Percentiles rank a stretch among this genome's conserved stretches.
phyloP scores from a whole-genome alignment of 2,797 vertebrate genomes.

The Cercopithecus diana region DNA sequence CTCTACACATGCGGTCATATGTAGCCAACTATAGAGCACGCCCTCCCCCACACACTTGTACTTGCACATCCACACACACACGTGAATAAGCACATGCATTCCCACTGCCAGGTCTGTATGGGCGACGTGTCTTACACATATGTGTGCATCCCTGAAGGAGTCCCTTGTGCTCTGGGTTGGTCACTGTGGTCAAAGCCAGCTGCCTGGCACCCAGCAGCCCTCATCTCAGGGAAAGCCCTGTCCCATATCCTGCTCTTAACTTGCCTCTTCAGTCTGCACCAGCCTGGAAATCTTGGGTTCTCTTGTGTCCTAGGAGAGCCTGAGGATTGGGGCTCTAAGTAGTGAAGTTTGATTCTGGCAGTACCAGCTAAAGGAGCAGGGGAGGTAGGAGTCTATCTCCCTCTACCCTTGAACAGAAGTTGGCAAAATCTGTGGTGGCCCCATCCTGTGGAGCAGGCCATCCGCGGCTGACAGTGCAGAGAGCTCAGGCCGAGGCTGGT shows the following conservation, averaged over 20 bases:
- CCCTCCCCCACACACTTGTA: neutral
- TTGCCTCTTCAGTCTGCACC: neutral
- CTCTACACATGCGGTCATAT: neutral
- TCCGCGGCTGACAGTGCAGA: neutral
- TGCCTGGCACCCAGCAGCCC: neutral
- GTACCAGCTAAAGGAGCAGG: neutral
- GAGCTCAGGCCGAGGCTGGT: neutral
- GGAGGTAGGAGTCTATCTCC: neutral
- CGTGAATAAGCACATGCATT: neutral
- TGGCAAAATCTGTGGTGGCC: neutral
- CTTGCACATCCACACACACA: neutral
- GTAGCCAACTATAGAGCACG: neutral
- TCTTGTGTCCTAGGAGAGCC: neutral
- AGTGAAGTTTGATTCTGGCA: neutral
- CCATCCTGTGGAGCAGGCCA: neutral
- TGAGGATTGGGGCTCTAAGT: neutral
- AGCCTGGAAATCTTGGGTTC: neutral
- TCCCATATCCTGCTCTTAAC: neutral
- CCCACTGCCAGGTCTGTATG: neutral
- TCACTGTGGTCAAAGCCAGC: neutral
- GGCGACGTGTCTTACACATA: neutral
- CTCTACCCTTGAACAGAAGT: neutral
- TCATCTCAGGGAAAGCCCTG: neutral
- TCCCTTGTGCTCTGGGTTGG: neutral
- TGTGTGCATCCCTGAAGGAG: neutral